Evolutionary conservation across 2,888 invertebrate genomes (phyloP), one percentile per base, ranked within the genome.

Genomic region (Lacanobia wlatinum): DNA sequence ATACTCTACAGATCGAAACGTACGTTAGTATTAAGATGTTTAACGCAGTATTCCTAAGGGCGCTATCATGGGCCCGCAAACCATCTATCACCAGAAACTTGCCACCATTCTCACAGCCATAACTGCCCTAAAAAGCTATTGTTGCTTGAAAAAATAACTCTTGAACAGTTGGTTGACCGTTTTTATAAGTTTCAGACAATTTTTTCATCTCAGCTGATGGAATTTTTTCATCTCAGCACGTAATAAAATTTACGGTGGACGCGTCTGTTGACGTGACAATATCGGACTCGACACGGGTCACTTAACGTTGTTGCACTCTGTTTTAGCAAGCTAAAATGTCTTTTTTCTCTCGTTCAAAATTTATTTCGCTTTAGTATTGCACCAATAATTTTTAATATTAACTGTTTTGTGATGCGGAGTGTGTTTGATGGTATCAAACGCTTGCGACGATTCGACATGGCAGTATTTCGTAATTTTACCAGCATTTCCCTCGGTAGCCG

Each of bases 221-320:
- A n/a, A n/a, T n/a, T n/a, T n/a, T n/a, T n/a, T n/a, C n/a, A n/a
- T n/a, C 89, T 87, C 86, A 79, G 85, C 92, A 93, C 92, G 93
- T 93, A 91, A 87, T 87, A 80, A 86, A 78, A 73, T 76, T 92
- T 88, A 92, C 91, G 91, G 89, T 91, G 90, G 87, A 87, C 87
- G 91, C 86, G 76, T 86, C 82, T 90, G 89, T 89, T 89, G 92
- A 92, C 93, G 94, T 93, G 94, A 92, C 92, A 87, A 92, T 94
- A 93, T 92, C 87, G 91, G 84, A 84, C 83, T 85, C 86, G 89
- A 87, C 79, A 87, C 87, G 87, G 89, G 89, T 90, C 87, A 85
- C 80, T 80, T 82, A 77, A 81, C 76, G 70, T 77, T 63, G 73
- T 79, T 78, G 48, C 48, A 73, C 64, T 72, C 23, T 12, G 58